Base-by-base conservation (phyloP, 2,797 vertebrate genomes). In the Champsocephalus gunnari region DNA sequence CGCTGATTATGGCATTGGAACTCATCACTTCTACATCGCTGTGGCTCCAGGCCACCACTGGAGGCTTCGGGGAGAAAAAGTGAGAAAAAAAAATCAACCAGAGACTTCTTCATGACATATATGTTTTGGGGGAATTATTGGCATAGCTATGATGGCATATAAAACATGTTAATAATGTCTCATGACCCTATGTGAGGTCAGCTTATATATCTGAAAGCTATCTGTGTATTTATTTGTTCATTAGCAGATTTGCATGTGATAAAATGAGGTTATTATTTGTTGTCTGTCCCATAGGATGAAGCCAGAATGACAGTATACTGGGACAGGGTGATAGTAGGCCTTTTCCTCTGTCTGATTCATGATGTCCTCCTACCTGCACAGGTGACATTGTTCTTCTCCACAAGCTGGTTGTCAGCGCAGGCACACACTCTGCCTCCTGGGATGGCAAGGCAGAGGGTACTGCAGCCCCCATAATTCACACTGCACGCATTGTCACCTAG, bases 401-500 rank as follows among this genome's bases (percentile, higher is more conserved):
- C 91, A 90, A 96, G 88, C 79, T 99, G 97, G 95, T 97, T 98
- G 95, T 99, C 97, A 87, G 98, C 96, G 87, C 98, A 99, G 60
- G 97, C 96, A 92, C 98, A 99, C 82, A 98, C 96, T 93, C 98
- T 93, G 76, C 98, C 98, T 91, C 96, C 96, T 81, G 98, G 98
- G 93, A 99, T 93, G 81, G 97, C 96, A 73, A 99, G 95, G 88
- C 98, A 99, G 79, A 99, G 96, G 64, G 96, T 97, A 86, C 95
- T 89, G 81, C 98, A 99, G 83, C 97, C 98, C 66, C 98, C 98
- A 54, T 99, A 99, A 94, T 99, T 99, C 89, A 98, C 93, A 73
- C 96, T 95, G 90, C 98, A 99, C 38, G 96, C 95, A 38, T 99
- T 99, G 88, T 99, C 96, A 96, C 98, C 98, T 99, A 94, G 66